These are phyloP conservation scores for Drepana falcataria DNA, from an alignment of 2,888 invertebrate genomes.

Conservation along the genomic window DNA sequence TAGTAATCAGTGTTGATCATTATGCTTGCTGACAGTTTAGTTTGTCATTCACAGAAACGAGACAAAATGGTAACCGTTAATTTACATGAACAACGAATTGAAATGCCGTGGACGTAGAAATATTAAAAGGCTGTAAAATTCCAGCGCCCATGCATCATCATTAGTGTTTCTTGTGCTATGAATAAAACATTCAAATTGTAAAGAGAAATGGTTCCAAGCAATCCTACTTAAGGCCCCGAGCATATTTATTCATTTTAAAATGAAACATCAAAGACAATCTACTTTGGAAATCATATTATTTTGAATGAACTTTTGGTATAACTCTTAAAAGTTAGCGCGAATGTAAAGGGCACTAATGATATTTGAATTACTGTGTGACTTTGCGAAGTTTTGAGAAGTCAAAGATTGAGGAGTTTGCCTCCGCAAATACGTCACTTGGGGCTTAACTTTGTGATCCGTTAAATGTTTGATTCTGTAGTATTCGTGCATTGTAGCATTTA, in stretches of 20 bases:
- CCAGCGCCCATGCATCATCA: too few species aligned
- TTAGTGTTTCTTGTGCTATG: neutral
- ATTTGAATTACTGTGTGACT: neutral
- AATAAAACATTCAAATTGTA: neutral
- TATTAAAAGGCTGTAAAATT: too few species aligned
- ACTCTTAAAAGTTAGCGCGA: conserved; percentile 1
- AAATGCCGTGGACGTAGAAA: too few species aligned
- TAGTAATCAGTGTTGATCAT: too few species aligned
- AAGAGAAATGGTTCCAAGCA: neutral
- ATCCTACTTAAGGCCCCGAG: neutral
- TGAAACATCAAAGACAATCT: neutral
- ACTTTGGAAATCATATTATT: neutral
- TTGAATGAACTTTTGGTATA: neutral
- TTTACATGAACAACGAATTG: too few species aligned
- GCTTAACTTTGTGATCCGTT: neutral
- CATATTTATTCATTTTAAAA: neutral
- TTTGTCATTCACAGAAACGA: neutral
- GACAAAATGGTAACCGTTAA: neutral
- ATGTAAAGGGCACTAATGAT: neutral
- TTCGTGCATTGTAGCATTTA: neutral
- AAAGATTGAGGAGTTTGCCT: neutral
- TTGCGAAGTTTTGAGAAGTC: neutral
- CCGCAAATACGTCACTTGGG: neutral
- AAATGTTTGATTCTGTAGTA: neutral
- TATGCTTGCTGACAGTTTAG: too few species aligned